Conservation (phyloP, 2,888 invertebrate species). For the Pammene aurita region DNA sequence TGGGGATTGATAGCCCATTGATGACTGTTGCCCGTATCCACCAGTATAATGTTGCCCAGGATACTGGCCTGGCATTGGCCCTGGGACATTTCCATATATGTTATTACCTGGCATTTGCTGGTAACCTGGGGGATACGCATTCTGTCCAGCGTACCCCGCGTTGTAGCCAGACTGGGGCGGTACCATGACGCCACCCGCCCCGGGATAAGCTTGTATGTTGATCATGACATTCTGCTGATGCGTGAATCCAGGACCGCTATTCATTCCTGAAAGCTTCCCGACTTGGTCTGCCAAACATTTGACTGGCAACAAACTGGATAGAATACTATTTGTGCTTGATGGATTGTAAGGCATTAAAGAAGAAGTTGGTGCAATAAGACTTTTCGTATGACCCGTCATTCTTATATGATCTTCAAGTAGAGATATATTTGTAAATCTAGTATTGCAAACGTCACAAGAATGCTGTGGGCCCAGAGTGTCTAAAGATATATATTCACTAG, state of each 20-base stretch:
- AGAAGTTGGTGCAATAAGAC: constrained; percentile 61
- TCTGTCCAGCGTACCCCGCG: constrained; percentile 66
- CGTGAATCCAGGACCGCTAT: constrained; percentile 68
- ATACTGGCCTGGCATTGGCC: constrained; percentile 65
- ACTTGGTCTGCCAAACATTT: constrained; percentile 79
- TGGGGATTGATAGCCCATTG: constrained; percentile 53
- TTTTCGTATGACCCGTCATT: constrained; percentile 82
- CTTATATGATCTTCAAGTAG: constrained; percentile 81
- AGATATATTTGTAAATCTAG: constrained; percentile 81
- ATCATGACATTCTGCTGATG: constrained; percentile 86
- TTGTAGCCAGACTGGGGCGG: constrained; percentile 73
- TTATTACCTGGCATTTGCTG: constrained; percentile 60
- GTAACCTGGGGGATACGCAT: constrained; percentile 72
- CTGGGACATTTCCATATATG: constrained; percentile 66
- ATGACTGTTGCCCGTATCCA: constrained; percentile 60
- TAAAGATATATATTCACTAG: constrained; percentile 86
- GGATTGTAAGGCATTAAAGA: constrained; percentile 69
- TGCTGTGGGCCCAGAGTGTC: constrained; percentile 85
- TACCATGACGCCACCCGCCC: constrained; percentile 75
- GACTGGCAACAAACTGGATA: constrained; percentile 73
- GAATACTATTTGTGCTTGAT: constrained; percentile 61
- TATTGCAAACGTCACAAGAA: constrained; percentile 84
- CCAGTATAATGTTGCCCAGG: constrained; percentile 62
- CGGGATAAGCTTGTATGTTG: constrained; percentile 85
- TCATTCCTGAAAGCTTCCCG: constrained; percentile 70